Evolutionary conservation across 2,888 invertebrate genomes (phyloP), one percentile per base, ranked within the genome.

Genomic region (Petrophora chlorosata): DNA sequence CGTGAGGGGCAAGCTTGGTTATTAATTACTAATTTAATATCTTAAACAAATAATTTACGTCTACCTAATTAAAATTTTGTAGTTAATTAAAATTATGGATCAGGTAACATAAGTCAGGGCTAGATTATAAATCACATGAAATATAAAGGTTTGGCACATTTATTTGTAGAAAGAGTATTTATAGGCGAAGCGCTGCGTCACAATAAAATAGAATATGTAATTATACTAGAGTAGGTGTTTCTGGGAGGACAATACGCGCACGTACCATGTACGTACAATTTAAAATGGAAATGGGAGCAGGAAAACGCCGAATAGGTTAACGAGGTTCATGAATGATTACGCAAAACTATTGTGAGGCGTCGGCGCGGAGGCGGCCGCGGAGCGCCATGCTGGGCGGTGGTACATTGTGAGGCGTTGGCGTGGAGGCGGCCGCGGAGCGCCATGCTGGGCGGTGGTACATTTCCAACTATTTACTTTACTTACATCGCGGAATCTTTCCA

Each of bases 1-100:
- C 89, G 88, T 87, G 89, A 77, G 66, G 78, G 76, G 76, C 79
- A 86, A 87, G 88, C 89, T 77, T 80, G 76, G 70, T 72, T 76
- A 76, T 53, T 61, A 52, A 45, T 53, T 34, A 41, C 52, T 48
- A 51, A 39, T 43, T 29, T 35, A 42, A 36, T 44, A 34, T 47
- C 40, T 48, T 52, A 49, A 47, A 41, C 12, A 42, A 49, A 61
- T 45, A 34, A 58, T 42, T 56, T 51, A 43, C 36, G 19, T 61
- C 48, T 66, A 73, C 63, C 32, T 61, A 66, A 59, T 52, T 46
- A 53, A 50, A 46, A 32, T 53, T 47, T 16, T 50, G 42, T 48
- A 53, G 39, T 55, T 56, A 48, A 34, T 28, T 65, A 55, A 61
- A 59, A 46, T 59, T 56, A 54, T 33, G 53, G 50, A 53, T 50